Base-by-base conservation (phyloP, 2,888 invertebrate genomes). In the Mantis religiosa region DNA sequence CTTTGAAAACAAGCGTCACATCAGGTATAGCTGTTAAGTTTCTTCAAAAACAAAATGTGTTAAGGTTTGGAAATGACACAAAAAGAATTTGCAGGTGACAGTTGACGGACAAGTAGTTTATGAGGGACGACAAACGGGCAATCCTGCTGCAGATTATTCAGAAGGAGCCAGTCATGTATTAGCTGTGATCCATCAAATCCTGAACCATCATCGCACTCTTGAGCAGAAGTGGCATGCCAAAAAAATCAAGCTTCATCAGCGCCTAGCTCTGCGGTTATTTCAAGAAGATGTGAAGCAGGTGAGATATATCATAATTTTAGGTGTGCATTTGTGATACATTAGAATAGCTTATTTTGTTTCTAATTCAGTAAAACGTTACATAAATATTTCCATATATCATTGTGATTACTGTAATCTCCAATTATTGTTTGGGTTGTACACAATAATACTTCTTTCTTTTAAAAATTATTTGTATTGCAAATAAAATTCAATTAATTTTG, bases 251-350 rank as follows among this genome's bases (percentile, higher is more conserved):
- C 94, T 99, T 89, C 99, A 99, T 93, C 99, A 99, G 93, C 95
- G 98, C 91, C 95, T 99, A 82, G 99, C 99, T 14, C 94, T 99
- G 91, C 95, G 96, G 91, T 95, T 99, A 84, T 99, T 99, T 93
- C 99, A 99, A 93, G 99, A 99, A 93, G 99, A 99, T 93, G 99
- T 99, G 87, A 97, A 98, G 93, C 99, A 99, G 95, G 98, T 97
- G 90, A 91, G 91, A 15, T 15, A n/a, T n/a, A 30, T 34, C 20
- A 28, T 82, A 2, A 41, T 12, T 9, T 6, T 34, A 34, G 34
- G 1, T 41, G 12, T 12, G 12, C 9, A 41, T 12, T 9, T 34
- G 34, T 34, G 34, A 7, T 34, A 34, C 34, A 34, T 34, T 7
- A 34, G 7, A 7, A 34, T 0, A 34, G 7, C 3, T 34, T 34